Conservation (phyloP, 2,797 vertebrate genomes). For the Gouania willdenowi region DNA sequence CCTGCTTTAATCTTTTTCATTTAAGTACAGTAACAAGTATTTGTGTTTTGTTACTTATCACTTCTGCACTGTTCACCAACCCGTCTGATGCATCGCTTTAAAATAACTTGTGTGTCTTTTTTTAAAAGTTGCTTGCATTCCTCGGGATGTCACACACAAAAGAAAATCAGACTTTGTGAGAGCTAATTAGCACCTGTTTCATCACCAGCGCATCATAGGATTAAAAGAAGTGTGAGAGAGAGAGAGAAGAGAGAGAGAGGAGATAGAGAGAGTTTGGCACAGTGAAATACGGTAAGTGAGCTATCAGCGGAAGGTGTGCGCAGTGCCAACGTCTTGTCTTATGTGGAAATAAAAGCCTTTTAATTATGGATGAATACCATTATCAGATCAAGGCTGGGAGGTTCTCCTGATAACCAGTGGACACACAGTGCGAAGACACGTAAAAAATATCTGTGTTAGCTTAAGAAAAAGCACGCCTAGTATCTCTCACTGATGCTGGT, state of each 20-base stretch:
- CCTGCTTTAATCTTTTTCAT: too few relatives aligned
- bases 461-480: too few relatives aligned
- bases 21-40: too few relatives aligned
- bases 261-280: too few relatives aligned
- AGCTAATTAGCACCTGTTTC: slow-evolving; percentile 64
- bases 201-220: slow-evolving; percentile 32
- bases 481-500: too few relatives aligned
- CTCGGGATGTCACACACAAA: slow-evolving; percentile 20
- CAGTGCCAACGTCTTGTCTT: too few relatives aligned
- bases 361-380: slow-evolving; percentile 76
- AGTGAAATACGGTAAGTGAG: slow-evolving; percentile 15
- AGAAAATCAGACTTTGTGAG: slow-evolving; percentile 19
- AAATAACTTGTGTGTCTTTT: slow-evolving; percentile 8
- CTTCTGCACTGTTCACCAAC: too few relatives aligned
- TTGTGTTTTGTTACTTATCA: too few relatives aligned
- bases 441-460: slow-evolving; percentile 12
- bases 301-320: slow-evolving; percentile 59
- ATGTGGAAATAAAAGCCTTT: slow-evolving; percentile 72
- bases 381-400: slow-evolving; percentile 57
- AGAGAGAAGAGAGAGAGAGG: too few relatives aligned
- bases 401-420: slow-evolving; percentile 33
- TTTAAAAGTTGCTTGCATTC: slow-evolving; percentile 34
- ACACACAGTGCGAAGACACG: slow-evolving; percentile 19
- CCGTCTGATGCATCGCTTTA: too few relatives aligned
- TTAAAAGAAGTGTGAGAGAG: slow-evolving; percentile 7